phyloP scores from a whole-genome alignment of 2,888 invertebrate genomes.

The Calameuta idolon region DNA sequence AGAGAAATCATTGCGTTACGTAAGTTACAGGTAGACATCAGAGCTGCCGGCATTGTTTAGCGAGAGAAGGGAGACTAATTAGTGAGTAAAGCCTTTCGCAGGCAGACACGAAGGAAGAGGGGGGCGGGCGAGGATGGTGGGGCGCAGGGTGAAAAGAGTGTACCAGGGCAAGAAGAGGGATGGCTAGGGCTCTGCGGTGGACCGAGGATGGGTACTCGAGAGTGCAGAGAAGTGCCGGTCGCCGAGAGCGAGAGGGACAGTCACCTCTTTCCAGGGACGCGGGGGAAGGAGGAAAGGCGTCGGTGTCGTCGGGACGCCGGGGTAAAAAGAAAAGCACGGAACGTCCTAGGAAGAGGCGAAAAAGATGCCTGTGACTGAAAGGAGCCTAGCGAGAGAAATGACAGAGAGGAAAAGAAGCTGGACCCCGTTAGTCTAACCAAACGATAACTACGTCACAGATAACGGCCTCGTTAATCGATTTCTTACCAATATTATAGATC shows the following conservation, averaged over 20 bases:
- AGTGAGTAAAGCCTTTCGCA: neutral
- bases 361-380: neutral
- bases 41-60: neutral
- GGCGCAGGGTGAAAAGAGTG: neutral
- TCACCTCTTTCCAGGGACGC: neutral
- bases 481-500: neutral
- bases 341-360: neutral
- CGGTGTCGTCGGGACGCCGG: neutral
- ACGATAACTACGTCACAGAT: too few relatives aligned
- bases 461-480: constrained; percentile 36
- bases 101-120: neutral
- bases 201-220: neutral
- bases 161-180: neutral
- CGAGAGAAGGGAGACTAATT: neutral
- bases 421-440: constrained; percentile 36
- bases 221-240: neutral
- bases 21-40: neutral
- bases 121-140: too few relatives aligned
- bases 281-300: neutral
- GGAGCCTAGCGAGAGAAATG: neutral
- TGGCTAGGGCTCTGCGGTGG: neutral
- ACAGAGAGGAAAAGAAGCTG: neutral
- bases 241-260: neutral
- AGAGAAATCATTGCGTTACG: neutral
- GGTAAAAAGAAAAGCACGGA: neutral